Evolutionary conservation across 1,140 invertebrate genomes (phyloP), one percentile per base, ranked within the genome.

Genomic region (Orussus abietinus): DNA sequence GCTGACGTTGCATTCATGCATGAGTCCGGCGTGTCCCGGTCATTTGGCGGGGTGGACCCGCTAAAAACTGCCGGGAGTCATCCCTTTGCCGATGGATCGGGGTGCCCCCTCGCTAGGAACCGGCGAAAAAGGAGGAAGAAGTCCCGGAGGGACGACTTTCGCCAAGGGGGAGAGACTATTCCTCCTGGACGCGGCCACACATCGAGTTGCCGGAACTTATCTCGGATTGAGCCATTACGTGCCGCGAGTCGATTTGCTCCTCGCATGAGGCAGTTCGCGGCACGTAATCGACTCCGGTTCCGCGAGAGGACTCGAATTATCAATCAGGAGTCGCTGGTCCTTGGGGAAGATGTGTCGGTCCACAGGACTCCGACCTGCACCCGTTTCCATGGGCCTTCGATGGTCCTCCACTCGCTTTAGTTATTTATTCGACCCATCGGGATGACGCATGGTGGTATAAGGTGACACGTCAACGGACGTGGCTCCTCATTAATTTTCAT

Each of bases 361-460:
- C n/a, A n/a, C n/a, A n/a, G n/a, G n/a, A n/a, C n/a, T n/a, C n/a
- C n/a, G n/a, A n/a, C n/a, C n/a, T n/a, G n/a, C n/a, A n/a, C n/a
- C n/a, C n/a, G n/a, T n/a, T n/a, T n/a, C n/a, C n/a, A n/a, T n/a
- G n/a, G n/a, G n/a, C n/a, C n/a, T n/a, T n/a, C n/a, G n/a, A n/a
- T n/a, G n/a, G n/a, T n/a, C n/a, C n/a, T n/a, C n/a, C n/a, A n/a
- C n/a, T n/a, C n/a, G n/a, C n/a, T n/a, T n/a, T n/a, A n/a, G n/a
- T n/a, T n/a, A 71, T 67, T 69, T 71, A 71, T 71, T 68, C 59
- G 66, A n/a, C 69, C 68, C 69, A 71, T 71, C 66, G 66, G 62
- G 66, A 68, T 71, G 68, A 71, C 66, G 59, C 60, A 71, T 71
- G 66, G 59, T 63, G 66, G 65, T 71, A 69, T 69, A 68, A 69